Base-by-base conservation (phyloP, 2,797 vertebrate genomes). In the Hydrolagus colliei region DNA sequence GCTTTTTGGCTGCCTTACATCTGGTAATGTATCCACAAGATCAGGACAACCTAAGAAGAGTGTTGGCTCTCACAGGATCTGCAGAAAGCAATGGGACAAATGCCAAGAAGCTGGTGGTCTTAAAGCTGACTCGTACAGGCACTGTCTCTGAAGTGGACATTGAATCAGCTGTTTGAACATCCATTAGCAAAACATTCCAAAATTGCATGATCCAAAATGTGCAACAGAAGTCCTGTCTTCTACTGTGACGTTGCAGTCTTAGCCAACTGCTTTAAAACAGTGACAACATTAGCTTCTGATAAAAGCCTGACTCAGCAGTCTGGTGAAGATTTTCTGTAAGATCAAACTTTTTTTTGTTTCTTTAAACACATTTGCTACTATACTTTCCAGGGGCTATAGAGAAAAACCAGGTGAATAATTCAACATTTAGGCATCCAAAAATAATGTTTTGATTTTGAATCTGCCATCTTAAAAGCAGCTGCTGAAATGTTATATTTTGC, bases 11-110 rank as follows among this genome's bases (percentile, higher is more conserved):
- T 0, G 96, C 98, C n/a, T 92, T 94, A 0, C 97, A 98, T 91
- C 94, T 99, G 11, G 96, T 99, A 20, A 97, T 98, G 88, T 99
- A 99, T 88, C 98, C 98, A 0, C 94, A 97, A 5, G 91, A 91
- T 10, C 91, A 93, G 0, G 95, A 95, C 63, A 94, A 95, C 6
- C 94, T 72, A 95, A 2, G 95, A 96, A 10, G 95, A 95, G 87
- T 91, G 67, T 91, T 89, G 1, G 87, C 91, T 20, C 89, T 90
- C 0, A 86, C 88, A 0, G 18, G 86, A 0, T 89, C 90, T 0
- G 90, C 87, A 86, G 86, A 86, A 16, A 86, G 89, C 32, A 88
- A 80, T 0, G 0, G 86, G 0, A 0, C 35, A 0, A 86, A 73
- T 0, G 0, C 89, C 0, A 96, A 96, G 90, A 97, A 97, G 89